A percentile compares a stretch with the other conserved stretches of the same genome.
These are phyloP conservation scores for Microcebus tavaratra DNA, from an alignment of 2,113 vertebrate species.

Conservation along the genomic window DNA sequence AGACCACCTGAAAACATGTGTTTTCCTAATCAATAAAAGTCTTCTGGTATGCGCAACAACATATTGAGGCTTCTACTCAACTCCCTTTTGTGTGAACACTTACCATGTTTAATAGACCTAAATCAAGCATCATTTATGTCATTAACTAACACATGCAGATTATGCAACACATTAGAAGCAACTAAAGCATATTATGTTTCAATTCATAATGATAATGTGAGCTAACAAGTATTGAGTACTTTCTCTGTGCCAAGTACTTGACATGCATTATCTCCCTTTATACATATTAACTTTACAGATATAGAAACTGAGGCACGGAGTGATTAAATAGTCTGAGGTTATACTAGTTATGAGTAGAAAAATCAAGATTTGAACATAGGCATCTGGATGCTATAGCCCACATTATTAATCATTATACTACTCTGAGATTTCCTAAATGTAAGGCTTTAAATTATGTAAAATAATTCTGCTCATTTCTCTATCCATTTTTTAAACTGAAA, in stretches of 20 bases:
- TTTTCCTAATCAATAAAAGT: background rate
- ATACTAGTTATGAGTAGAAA: background rate
- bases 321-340: background rate
- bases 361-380: background rate
- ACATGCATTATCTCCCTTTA: background rate
- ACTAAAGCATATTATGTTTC: background rate
- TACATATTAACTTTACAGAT: background rate
- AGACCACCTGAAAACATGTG: background rate
- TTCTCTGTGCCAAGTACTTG: background rate
- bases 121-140: background rate
- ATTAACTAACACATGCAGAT: background rate
- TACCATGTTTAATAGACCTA: background rate
- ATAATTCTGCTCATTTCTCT: background rate
- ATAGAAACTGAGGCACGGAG: background rate
- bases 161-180: background rate
- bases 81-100: background rate
- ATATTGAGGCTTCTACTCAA: background rate
- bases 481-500: constrained; percentile 21
- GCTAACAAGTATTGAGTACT: background rate
- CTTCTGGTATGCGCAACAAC: background rate
- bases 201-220: background rate
- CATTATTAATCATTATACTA: background rate
- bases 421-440: background rate
- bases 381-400: background rate
- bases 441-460: constrained; percentile 13